Conservation (phyloP, 2,888 invertebrate species). For the Cataglyphis livida region DNA sequence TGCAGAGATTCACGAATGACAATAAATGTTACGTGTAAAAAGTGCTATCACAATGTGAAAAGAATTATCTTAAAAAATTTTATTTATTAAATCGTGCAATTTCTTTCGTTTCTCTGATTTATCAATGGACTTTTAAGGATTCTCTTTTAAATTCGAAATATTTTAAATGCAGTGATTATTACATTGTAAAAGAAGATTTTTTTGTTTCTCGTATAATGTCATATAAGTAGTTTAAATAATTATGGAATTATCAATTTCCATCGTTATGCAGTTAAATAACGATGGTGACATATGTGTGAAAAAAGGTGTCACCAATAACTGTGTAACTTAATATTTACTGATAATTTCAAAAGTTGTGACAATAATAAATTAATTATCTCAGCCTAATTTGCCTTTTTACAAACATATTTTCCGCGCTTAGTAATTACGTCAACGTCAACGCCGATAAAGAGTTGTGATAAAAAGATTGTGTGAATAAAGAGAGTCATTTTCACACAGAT, state of each 20-base stretch:
- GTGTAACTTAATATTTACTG: background rate
- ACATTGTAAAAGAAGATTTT: background rate
- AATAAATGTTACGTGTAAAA: background rate
- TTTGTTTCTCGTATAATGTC: background rate
- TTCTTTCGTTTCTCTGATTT: background rate
- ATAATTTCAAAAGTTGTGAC: background rate
- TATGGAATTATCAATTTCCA: background rate
- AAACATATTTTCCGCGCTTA: conserved; percentile 51
- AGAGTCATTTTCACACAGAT: conserved; percentile 18
- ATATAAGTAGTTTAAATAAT: conserved; percentile 8
- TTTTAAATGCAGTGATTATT: background rate
- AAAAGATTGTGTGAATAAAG: conserved; percentile 36
- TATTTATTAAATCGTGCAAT: background rate
- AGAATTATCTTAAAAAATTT: background rate
- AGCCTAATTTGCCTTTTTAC: conserved; percentile 10
- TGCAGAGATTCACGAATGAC: background rate
- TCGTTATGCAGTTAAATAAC: background rate
- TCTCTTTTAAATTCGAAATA: background rate
- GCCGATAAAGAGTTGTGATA: conserved; percentile 14
- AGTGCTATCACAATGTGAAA: background rate
- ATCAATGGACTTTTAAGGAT: background rate
- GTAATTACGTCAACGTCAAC: conserved; percentile 38
- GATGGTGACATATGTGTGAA: background rate
- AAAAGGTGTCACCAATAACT: background rate
- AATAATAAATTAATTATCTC: background rate